These are phyloP conservation scores for Halichondria panicea DNA, from an alignment of 37 sponge, comb jelly and placozoan species.

Conservation along the genomic window DNA sequence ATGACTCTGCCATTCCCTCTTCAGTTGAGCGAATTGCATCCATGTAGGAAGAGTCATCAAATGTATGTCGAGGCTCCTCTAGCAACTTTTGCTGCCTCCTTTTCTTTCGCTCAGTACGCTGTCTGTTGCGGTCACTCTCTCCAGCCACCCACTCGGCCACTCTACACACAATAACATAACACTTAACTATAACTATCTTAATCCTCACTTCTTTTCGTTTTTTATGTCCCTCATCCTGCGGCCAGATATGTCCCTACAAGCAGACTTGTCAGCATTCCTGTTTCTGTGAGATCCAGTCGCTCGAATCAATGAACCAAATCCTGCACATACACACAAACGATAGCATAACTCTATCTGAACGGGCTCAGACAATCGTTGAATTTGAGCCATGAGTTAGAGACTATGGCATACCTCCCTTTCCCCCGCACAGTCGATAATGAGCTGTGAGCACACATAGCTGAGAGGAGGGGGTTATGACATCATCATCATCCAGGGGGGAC, in stretches of 20 bases:
- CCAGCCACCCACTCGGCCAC: conserved; percentile 77
- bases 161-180: conserved; percentile 29
- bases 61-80: conserved; percentile 65
- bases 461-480: conserved; percentile 1
- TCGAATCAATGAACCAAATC: conserved; percentile 97
- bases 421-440: conserved; percentile 56
- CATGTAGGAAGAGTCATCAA: conserved; percentile 71
- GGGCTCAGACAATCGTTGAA: no score
- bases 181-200: not conserved
- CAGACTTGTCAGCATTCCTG: conserved; percentile 85
- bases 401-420: conserved; percentile 78
- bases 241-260: conserved; percentile 96
- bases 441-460: conserved; percentile 24
- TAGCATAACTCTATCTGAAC: not conserved
- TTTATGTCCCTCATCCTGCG: conserved; percentile 91
- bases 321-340: conserved; percentile 22
- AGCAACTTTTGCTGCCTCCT: conserved; percentile 32
- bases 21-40: conserved; percentile 49
- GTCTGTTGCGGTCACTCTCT: conserved; percentile 65
- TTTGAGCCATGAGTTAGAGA: no score
- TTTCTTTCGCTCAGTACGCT: conserved; percentile 51
- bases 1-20: conserved; percentile 63
- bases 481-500: conserved; percentile 37
- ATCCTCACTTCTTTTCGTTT: conserved; percentile 85
- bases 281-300: conserved; percentile 90